phyloP scores from a whole-genome alignment of 2,113 vertebrate species.

The Thinocorus orbignyianus region DNA sequence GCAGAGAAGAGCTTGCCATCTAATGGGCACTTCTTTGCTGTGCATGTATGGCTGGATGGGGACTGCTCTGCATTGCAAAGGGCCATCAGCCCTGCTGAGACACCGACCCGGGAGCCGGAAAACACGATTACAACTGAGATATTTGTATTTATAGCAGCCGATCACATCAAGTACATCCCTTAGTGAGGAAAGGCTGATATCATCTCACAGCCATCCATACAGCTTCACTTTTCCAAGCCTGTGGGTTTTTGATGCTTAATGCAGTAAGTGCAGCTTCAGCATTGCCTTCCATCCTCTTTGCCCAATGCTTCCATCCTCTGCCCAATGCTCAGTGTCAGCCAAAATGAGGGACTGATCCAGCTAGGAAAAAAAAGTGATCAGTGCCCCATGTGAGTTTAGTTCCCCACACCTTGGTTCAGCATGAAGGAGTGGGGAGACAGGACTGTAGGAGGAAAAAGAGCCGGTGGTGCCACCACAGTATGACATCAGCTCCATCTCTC shows the following conservation, averaged over 20 bases:
- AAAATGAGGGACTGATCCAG: not conserved
- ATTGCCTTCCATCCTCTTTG: not conserved
- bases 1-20: not conserved
- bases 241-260: not conserved
- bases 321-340: not conserved
- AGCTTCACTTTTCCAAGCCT: not conserved
- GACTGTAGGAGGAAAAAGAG: not conserved
- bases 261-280: not conserved
- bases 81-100: accelerated
- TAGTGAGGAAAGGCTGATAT: not conserved
- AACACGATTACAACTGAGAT: not conserved
- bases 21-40: not conserved
- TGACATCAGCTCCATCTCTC: not conserved
- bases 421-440: not conserved
- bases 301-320: not conserved
- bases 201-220: not conserved
- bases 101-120: not conserved
- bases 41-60: not conserved
- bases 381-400: not conserved
- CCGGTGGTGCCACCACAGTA: not conserved
- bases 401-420: not conserved
- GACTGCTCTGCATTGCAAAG: not conserved
- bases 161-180: not conserved
- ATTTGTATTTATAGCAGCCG: not conserved
- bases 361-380: not conserved